A percentile compares a stretch with the other conserved stretches of the same genome.
Evolutionary conservation across 1,140 invertebrate species (phyloP).

Genomic region (Penaeus indicus): DNA sequence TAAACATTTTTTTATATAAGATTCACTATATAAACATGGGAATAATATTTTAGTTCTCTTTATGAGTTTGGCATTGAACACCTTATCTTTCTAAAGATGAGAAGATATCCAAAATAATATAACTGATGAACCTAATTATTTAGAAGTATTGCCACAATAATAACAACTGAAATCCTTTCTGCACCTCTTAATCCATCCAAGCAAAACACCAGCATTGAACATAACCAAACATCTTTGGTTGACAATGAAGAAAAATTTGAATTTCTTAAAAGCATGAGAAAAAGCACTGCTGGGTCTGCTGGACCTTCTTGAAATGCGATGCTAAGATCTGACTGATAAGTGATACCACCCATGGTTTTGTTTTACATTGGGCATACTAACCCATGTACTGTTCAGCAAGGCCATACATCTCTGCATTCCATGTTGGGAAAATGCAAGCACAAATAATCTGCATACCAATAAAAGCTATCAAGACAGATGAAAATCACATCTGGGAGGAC

Average conservation of each 20-base stretch:
- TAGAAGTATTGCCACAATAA: conserved; percentile 38
- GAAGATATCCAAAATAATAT: conserved; percentile 34
- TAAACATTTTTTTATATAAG: conserved; percentile 58
- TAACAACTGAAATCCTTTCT: conserved; percentile 10
- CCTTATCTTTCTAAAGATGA: conserved; percentile 30
- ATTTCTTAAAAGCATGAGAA: too few species aligned
- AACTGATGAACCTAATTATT: conserved; percentile 24
- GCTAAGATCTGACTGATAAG: too few species aligned
- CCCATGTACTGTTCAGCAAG: too few species aligned
- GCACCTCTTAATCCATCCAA: background rate
- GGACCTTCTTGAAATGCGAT: too few species aligned
- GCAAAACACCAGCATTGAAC: background rate
- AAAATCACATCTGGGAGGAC: too few species aligned
- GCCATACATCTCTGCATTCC: too few species aligned
- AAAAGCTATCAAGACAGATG: too few species aligned
- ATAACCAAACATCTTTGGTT: conserved; percentile 34
- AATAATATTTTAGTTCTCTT: conserved; percentile 47
- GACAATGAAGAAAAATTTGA: background rate
- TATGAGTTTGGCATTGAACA: conserved; percentile 33
- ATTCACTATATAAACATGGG: conserved; percentile 56
- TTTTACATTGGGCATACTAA: too few species aligned
- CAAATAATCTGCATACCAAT: too few species aligned
- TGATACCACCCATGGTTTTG: too few species aligned
- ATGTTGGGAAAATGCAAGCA: too few species aligned
- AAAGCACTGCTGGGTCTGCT: too few species aligned